Evolutionary conservation across 2,797 vertebrate species (phyloP).

Genomic region (Alca torda): DNA sequence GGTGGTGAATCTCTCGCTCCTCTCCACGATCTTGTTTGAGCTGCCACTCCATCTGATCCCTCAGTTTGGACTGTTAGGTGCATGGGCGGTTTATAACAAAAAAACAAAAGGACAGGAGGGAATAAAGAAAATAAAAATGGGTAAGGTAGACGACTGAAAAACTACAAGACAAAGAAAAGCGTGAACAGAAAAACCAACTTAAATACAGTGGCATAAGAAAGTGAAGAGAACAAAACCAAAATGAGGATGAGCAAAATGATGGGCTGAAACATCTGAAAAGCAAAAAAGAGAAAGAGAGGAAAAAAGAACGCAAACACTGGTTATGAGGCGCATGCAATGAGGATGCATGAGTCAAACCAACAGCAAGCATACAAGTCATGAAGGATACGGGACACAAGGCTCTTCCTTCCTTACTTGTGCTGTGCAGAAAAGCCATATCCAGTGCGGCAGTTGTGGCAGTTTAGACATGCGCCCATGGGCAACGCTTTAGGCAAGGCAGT

Average conservation of each 20-base stretch:
- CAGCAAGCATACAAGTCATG: slow-evolving; percentile 80
- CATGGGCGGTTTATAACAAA: slow-evolving; percentile 77
- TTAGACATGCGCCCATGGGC: slow-evolving; percentile 72
- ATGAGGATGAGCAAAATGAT: slow-evolving; percentile 91
- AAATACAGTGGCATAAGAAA: slow-evolving; percentile 90
- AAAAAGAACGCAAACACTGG: slow-evolving; percentile 90
- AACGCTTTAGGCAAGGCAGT: slow-evolving; percentile 69
- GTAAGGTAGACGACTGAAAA: slow-evolving; percentile 79
- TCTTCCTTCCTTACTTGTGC: slow-evolving; percentile 77
- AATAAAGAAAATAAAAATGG: slow-evolving; percentile 80
- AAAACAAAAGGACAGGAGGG: slow-evolving; percentile 71
- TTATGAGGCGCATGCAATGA: slow-evolving; percentile 97
- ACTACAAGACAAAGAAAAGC: slow-evolving; percentile 92
- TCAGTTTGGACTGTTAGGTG: slow-evolving; percentile 93
- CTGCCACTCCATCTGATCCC: slow-evolving; percentile 96
- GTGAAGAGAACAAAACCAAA: slow-evolving; percentile 89
- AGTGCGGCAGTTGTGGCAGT: slow-evolving; percentile 66
- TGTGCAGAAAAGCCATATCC: slow-evolving; percentile 78
- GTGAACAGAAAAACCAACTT: slow-evolving; percentile 91
- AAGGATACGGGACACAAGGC: slow-evolving; percentile 73
- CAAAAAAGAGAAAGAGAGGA: slow-evolving; percentile 84
- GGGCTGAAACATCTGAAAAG: slow-evolving; percentile 92
- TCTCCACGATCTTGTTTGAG: slow-evolving; percentile 88
- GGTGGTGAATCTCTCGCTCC: slow-evolving; percentile 82
- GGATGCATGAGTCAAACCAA: slow-evolving; percentile 90